Percentiles rank a stretch among this genome's conserved stretches.
phyloP scores from a whole-genome alignment of 2,113 vertebrate genomes.

The Cavia aperea region DNA sequence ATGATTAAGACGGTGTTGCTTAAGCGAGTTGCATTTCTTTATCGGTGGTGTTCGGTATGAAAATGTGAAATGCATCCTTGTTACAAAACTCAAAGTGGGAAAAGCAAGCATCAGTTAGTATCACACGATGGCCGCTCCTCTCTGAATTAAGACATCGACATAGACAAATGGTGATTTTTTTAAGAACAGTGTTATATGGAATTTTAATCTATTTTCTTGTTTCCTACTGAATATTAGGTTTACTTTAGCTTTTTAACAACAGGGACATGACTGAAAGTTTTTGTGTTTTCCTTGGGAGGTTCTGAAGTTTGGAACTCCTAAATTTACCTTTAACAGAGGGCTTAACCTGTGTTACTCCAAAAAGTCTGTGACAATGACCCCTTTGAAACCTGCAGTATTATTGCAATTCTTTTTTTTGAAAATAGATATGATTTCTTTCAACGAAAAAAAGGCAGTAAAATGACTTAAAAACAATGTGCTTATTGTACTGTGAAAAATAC shows the following conservation, averaged over 20 bases:
- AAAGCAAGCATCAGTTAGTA: background rate
- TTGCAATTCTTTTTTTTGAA: background rate
- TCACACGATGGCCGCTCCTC: background rate
- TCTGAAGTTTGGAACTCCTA: conserved; percentile 8
- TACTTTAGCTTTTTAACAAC: background rate
- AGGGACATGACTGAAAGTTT: background rate
- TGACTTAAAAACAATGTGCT: conserved; percentile 6
- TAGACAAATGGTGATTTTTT: background rate
- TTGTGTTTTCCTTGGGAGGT: background rate
- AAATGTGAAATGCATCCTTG: background rate
- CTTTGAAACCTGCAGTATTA: background rate
- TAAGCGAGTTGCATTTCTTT: background rate
- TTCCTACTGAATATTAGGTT: background rate
- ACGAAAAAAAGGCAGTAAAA: background rate
- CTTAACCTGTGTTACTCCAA: background rate
- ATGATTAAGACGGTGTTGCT: background rate
- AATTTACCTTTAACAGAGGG: background rate
- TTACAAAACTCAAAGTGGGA: background rate
- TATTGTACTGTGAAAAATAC: background rate
- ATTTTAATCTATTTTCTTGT: background rate
- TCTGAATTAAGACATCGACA: background rate
- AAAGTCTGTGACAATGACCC: background rate
- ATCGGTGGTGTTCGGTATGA: background rate
- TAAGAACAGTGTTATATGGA: background rate
- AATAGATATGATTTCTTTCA: background rate